A percentile compares a stretch with the other conserved stretches of the same genome.
phyloP scores from a whole-genome alignment of 2,113 vertebrate genomes.

The Mungos mungo region DNA sequence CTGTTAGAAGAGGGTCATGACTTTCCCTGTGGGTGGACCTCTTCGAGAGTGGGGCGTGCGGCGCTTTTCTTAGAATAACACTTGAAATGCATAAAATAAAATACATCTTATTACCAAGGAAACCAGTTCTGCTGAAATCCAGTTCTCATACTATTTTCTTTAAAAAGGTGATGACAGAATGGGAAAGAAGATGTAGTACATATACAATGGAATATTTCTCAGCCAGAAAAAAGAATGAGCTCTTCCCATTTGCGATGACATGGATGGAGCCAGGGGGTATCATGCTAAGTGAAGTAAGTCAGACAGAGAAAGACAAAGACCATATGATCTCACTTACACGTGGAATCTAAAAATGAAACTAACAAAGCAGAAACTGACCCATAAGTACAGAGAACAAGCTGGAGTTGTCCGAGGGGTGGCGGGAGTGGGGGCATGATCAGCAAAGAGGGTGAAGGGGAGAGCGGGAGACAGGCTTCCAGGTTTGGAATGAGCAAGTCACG shows the following conservation, averaged over 20 bases:
- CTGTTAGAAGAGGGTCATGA: too few relatives aligned
- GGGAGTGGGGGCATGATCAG: background rate
- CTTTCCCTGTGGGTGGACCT: background rate
- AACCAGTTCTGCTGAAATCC: background rate
- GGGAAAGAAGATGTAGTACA: background rate
- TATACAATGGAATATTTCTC: background rate
- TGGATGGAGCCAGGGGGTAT: background rate
- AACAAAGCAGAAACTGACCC: background rate
- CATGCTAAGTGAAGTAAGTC: background rate
- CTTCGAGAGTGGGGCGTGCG: background rate
- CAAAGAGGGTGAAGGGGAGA: background rate
- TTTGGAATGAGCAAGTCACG: background rate
- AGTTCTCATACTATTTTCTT: constrained; percentile 30
- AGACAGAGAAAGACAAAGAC: background rate
- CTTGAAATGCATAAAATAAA: background rate
- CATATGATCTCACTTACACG: background rate
- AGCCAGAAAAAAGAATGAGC: background rate
- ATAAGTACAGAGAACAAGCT: background rate
- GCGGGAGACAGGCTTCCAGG: background rate
- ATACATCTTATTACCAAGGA: background rate
- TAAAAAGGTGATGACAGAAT: background rate
- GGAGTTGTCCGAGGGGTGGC: background rate
- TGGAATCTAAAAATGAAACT: background rate
- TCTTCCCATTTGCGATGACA: background rate
- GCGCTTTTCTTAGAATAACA: background rate